Base-by-base conservation (phyloP, 1,140 invertebrate species). In the Drosophila ficusphila region DNA sequence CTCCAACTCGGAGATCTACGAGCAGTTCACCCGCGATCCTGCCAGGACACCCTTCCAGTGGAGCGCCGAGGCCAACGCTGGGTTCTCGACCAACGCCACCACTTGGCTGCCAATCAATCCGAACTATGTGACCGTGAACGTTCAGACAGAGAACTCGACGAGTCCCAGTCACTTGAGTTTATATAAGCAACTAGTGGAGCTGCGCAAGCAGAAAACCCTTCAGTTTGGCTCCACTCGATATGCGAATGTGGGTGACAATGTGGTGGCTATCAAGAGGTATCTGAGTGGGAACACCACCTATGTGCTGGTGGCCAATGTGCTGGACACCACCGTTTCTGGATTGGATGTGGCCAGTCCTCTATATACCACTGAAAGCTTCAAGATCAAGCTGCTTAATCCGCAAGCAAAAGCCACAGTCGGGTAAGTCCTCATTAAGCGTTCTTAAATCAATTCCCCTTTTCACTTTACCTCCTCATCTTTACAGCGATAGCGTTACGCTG, bases 11-110 rank as follows among this genome's bases (percentile, higher is more conserved):
- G 57, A 90, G 0, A 82, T 90, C 9, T 94, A 92, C 61, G 65
- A 92, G 44, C 64, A 92, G 29, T 92, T 91, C 16, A 94, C 93
- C 2, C 92, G 96, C 14, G 96, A 96, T 89, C 94, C 95, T 0
- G 93, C 93, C 6, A 90, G 96, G 16, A 95, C 95, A 0, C 96
- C 96, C 0, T 96, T 95, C 92, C 96, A 96, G 69, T 97, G 96
- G 96, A 93, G 95, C 70, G 92, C 51, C 7, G 62, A 51, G 4
- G 44, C 42, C 0, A 91, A 91, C 48, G 90, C 88, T 0, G 92
- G 60, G 52, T 95, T 95, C 79, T 95, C 93, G 3, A 93, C 79
- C 0, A 92, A 70, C 5, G 61, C 49, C 3, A 92, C 76, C 39
- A 94, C 95, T 0, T 96, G 95, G 95, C 58, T 96, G 34, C 95